Evolutionary conservation across 1,140 invertebrate species (phyloP).

Genomic region (Aphis gossypii): DNA sequence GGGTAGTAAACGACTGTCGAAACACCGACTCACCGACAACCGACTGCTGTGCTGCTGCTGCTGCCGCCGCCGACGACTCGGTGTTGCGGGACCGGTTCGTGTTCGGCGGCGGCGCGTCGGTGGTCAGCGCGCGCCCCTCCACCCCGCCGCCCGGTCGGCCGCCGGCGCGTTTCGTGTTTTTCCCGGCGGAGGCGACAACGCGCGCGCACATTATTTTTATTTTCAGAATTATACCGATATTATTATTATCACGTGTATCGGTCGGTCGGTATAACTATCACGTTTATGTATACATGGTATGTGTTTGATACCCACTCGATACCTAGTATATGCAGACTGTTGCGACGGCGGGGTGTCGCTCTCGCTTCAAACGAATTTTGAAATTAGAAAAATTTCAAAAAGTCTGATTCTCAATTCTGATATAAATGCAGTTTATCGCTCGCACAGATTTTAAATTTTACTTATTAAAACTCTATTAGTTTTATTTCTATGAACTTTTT

Average conservation of each 20-base stretch:
- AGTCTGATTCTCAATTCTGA: background rate
- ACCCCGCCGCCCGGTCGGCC: background rate
- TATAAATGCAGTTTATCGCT: background rate
- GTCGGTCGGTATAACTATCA: background rate
- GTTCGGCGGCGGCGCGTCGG: background rate
- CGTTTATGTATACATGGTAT: background rate
- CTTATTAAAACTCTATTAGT: too few relatives aligned
- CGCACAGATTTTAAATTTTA: background rate
- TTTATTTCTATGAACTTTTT: too few relatives aligned
- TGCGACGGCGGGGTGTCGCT: background rate
- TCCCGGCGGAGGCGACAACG: background rate
- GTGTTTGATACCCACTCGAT: background rate
- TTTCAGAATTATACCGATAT: background rate
- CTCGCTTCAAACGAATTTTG: background rate
- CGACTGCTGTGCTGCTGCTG: background rate
- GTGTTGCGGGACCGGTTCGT: constrained; percentile 10
- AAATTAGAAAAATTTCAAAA: background rate
- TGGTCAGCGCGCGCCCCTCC: constrained; percentile 30
- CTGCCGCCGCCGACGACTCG: background rate
- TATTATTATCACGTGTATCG: background rate
- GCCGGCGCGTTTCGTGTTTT: background rate
- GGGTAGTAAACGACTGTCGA: background rate
- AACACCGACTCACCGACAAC: background rate
- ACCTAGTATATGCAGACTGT: background rate
- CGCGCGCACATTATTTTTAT: background rate